These are phyloP conservation scores for Turnix velox DNA, from an alignment of 2,113 vertebrate genomes.

Conservation along the genomic window DNA sequence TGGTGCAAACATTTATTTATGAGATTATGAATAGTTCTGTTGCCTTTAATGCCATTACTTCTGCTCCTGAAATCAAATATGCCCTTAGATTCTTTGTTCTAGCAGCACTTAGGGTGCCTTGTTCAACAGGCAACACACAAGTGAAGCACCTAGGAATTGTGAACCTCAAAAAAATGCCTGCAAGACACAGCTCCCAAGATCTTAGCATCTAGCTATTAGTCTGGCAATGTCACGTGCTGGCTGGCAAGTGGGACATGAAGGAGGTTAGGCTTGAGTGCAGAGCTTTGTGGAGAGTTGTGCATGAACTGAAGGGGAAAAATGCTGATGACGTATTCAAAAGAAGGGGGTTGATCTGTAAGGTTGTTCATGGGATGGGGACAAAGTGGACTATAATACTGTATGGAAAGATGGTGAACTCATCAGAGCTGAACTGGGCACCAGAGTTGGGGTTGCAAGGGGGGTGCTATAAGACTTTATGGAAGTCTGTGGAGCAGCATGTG, in stretches of 20 bases:
- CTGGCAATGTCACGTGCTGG: neutral
- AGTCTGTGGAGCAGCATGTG: neutral
- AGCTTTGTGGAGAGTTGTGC: neutral
- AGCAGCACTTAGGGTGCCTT: neutral
- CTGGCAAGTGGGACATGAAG: neutral
- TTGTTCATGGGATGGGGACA: neutral
- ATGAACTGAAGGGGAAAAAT: neutral
- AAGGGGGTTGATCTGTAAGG: neutral
- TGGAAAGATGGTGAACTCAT: neutral
- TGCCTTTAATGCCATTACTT: neutral
- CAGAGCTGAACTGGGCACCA: neutral
- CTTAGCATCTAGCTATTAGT: neutral
- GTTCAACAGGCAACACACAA: neutral
- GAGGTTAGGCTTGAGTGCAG: neutral
- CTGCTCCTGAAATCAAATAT: neutral
- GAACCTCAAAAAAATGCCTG: neutral
- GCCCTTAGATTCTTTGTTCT: neutral
- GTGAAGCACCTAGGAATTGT: neutral
- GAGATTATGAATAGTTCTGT: neutral
- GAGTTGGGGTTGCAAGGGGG: neutral
- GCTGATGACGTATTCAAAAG: neutral
- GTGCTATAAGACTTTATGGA: neutral
- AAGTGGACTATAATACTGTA: neutral
- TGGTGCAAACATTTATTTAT: neutral
- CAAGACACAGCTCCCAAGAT: neutral